Conservation (phyloP, 2,888 invertebrate species). For the Thysanoteuthis rhombus region DNA sequence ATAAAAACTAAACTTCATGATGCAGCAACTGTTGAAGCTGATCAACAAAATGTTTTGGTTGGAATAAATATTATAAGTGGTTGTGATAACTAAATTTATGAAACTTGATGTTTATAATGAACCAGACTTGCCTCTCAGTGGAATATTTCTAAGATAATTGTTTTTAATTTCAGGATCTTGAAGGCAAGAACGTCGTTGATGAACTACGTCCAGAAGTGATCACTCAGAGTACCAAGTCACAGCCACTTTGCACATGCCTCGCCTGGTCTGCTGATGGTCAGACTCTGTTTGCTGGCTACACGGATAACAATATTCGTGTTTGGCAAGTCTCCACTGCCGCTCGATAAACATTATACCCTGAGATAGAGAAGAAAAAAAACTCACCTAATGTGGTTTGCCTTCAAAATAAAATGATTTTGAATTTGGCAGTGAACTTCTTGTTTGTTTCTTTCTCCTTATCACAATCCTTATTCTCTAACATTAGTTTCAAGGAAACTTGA, state of each 20-base stretch:
- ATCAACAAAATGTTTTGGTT: too few relatives aligned
- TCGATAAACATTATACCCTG: background rate
- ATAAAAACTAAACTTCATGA: too few relatives aligned
- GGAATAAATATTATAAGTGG: too few relatives aligned
- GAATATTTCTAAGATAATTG: background rate
- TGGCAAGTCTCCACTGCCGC: slow-evolving; percentile 84
- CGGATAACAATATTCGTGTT: slow-evolving; percentile 96
- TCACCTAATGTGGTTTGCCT: background rate
- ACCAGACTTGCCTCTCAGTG: too few relatives aligned
- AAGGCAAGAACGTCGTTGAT: slow-evolving; percentile 99
- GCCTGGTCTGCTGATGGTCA: slow-evolving; percentile 99
- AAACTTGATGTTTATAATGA: too few relatives aligned
- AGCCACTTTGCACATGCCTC: slow-evolving; percentile 94
- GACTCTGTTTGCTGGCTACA: slow-evolving; percentile 98
- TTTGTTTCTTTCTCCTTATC: too few relatives aligned
- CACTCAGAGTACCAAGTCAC: slow-evolving; percentile 77
- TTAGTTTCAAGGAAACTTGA: too few relatives aligned
- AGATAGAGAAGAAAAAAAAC: background rate
- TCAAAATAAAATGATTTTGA: background rate
- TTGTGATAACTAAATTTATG: too few relatives aligned
- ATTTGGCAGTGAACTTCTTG: background rate
- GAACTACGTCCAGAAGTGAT: slow-evolving; percentile 97
- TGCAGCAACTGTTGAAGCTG: too few relatives aligned
- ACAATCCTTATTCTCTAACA: too few relatives aligned
- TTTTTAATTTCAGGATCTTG: slow-evolving; percentile 81